Conservation (phyloP, 2,797 vertebrate species). For the Gila robusta region DNA sequence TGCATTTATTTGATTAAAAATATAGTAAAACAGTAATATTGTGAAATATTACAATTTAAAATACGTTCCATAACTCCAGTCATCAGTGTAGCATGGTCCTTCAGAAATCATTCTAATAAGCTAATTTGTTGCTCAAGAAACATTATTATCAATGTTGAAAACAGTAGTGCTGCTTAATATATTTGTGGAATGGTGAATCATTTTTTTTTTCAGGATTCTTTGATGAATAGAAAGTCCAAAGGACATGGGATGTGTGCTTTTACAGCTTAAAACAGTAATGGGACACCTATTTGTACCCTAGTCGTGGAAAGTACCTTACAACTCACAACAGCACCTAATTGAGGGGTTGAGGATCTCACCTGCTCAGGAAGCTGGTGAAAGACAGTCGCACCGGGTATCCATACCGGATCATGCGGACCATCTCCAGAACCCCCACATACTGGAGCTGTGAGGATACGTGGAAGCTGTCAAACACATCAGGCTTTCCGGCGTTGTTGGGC, state of each 20-base stretch:
- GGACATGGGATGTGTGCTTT: background rate
- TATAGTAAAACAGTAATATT: background rate
- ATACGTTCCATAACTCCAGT: background rate
- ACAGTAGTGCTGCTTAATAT: no score
- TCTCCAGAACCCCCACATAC: constrained; percentile 91
- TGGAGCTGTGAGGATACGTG: constrained; percentile 93
- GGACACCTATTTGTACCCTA: background rate
- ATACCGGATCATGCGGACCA: constrained; percentile 92
- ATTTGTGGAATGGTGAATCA: background rate
- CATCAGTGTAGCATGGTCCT: background rate
- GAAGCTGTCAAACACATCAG: constrained; percentile 88
- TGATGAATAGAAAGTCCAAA: background rate
- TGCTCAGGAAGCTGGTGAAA: constrained; percentile 88
- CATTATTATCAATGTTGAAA: background rate
- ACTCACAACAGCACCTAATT: background rate
- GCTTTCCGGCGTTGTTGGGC: constrained; percentile 83
- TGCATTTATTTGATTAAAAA: background rate
- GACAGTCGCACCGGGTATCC: constrained; percentile 90
- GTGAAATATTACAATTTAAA: background rate
- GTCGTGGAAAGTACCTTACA: background rate
- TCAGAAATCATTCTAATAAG: background rate
- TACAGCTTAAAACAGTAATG: background rate
- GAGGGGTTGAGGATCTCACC: constrained; percentile 75
- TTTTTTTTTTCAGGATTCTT: background rate
- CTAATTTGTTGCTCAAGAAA: background rate